Evolutionary conservation across 2,113 vertebrate genomes (phyloP).

Genomic region (Phasianus colchicus): DNA sequence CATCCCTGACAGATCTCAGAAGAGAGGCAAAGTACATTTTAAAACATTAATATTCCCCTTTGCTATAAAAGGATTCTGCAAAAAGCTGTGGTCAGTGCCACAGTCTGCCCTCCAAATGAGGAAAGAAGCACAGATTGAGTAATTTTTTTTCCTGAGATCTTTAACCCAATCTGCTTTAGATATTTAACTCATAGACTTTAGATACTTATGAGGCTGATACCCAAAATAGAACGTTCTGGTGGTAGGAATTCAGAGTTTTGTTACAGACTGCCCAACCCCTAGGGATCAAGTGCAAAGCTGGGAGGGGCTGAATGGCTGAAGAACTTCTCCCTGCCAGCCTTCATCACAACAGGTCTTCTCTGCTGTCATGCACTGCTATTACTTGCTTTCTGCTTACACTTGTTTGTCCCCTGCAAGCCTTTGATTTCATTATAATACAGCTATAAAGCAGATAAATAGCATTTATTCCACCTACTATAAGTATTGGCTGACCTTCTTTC

Average conservation of each 20-base stretch:
- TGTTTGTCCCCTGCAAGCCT: constrained; percentile 26
- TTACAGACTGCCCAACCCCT: background rate
- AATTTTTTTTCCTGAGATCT: background rate
- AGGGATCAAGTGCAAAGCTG: too few relatives aligned
- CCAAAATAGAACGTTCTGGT: background rate
- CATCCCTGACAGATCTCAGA: background rate
- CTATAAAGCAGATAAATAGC: constrained; percentile 49
- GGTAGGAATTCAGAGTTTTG: background rate
- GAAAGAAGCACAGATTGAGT: background rate
- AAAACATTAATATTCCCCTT: constrained; percentile 48
- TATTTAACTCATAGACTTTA: background rate
- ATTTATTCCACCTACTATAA: constrained; percentile 39
- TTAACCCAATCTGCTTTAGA: background rate
- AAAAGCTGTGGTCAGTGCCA: background rate
- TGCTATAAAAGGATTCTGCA: background rate
- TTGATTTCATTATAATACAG: constrained; percentile 38
- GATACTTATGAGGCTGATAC: background rate
- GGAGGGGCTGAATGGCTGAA: too few relatives aligned
- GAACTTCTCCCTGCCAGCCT: background rate
- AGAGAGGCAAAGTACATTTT: constrained; percentile 37
- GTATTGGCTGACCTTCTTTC: constrained; percentile 55
- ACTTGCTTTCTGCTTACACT: background rate
- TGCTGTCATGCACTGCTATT: background rate
- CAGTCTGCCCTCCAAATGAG: background rate
- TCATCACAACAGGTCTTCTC: background rate